Evolutionary conservation across 2,113 vertebrate genomes (phyloP), one percentile per base, ranked within the genome.

Genomic region (Callipepla squamata): DNA sequence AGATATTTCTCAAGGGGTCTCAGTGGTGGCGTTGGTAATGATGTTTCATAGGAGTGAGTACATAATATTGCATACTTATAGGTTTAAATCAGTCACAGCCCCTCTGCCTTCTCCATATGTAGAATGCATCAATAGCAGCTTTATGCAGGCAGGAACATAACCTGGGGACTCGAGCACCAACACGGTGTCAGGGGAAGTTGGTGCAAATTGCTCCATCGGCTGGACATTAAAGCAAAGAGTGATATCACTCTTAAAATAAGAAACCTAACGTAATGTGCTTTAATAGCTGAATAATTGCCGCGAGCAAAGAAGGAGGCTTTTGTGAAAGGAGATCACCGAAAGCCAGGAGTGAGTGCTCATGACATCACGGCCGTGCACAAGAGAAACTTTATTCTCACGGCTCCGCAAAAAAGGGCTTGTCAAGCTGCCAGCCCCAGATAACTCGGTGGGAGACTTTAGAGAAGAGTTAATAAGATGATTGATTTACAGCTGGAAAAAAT

Each of bases 311-410:
- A 98, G 97, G 97, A 94, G 92, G 94, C 97, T 97, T 96, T 98
- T 98, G 98, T 98, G 96, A 85, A 38, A 70, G 82, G 94, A 96
- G 94, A 95, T 85, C 94, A 89, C 90, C 1, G 81, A 68, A 87
- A 82, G 93, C 69, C 97, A 97, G 98, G 96, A 98, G 98, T 96
- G 96, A 97, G 97, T 93, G 96, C 88, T 92, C 95, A 97, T 99
- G 98, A 98, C 98, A 98, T 99, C 98, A 99, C 96, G 0, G 59
- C 94, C 16, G 36, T 51, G 97, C 97, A 98, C 98, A 99, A 98
- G 97, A 97, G 96, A 28, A 97, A 98, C 98, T 98, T 98, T 98
- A 96, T 98, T 97, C 96, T 98, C 97, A 86, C 44, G 25, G 94
- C 87, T 73, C 80, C 11, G 74, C 96, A 68, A 77, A 97, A 96